Percentiles rank a stretch among this genome's conserved stretches.
Evolutionary conservation across 2,888 invertebrate species (phyloP).

Genomic region (Lepidochitona cinerea): DNA sequence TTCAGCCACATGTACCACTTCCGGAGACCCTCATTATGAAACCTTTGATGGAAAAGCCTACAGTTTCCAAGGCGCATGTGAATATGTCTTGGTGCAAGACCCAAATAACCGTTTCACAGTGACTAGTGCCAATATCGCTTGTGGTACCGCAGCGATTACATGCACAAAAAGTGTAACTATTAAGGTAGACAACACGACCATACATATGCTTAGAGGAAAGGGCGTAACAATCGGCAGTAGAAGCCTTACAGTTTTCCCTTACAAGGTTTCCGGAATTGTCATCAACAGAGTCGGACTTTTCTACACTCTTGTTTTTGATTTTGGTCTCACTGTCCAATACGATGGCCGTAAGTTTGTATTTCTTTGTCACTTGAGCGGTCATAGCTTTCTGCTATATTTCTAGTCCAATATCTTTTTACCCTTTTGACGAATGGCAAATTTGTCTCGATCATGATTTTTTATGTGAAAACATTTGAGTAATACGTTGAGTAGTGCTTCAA

Average conservation of each 20-base stretch:
- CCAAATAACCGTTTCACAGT: constrained; percentile 74
- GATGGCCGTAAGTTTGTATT: constrained; percentile 72
- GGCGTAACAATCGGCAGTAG: constrained; percentile 32
- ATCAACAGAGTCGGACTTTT: constrained; percentile 78
- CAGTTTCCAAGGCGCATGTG: constrained; percentile 90
- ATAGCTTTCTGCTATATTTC: too few species aligned
- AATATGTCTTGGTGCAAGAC: constrained; percentile 75
- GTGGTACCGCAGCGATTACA: constrained; percentile 86
- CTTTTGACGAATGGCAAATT: too few species aligned
- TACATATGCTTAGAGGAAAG: constrained; percentile 29
- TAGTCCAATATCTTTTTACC: too few species aligned
- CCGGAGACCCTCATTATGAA: constrained; percentile 91
- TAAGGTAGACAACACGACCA: neutral
- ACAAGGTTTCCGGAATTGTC: neutral
- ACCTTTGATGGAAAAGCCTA: constrained; percentile 86
- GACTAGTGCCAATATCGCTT: constrained; percentile 84
- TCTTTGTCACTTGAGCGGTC: too few species aligned
- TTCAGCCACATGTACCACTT: constrained; percentile 77
- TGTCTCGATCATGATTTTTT: too few species aligned
- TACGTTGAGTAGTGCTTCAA: too few species aligned
- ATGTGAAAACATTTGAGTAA: too few species aligned
- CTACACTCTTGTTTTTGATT: constrained; percentile 80
- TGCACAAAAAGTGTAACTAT: constrained; percentile 78
- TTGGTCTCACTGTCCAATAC: constrained; percentile 86
- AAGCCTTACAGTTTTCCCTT: constrained; percentile 19